phyloP scores from a whole-genome alignment of 1,140 invertebrate genomes.

The Sinella curviseta region DNA sequence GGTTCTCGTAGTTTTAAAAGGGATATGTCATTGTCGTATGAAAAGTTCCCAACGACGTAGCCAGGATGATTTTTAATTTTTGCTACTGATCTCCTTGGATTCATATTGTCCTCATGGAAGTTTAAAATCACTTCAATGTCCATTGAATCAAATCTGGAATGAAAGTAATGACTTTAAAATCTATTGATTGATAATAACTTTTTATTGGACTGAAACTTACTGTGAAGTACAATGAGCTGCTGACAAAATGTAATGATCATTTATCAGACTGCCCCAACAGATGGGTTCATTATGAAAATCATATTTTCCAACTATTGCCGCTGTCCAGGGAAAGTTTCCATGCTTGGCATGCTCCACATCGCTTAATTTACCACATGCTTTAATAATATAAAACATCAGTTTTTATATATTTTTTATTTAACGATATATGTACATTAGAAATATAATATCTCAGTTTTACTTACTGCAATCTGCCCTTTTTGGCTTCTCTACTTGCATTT shows the following conservation, averaged over 20 bases:
- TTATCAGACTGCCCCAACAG: constrained; percentile 26
- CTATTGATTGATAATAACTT: background rate
- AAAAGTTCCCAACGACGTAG: constrained; percentile 14
- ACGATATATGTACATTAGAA: background rate
- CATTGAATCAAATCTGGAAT: constrained; percentile 23
- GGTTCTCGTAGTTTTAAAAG: constrained; percentile 29
- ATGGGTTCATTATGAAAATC: constrained; percentile 25
- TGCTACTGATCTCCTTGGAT: constrained; percentile 16
- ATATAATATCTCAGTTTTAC: background rate
- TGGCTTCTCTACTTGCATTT: too few species aligned
- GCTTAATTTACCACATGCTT: constrained; percentile 33
- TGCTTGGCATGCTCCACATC: constrained; percentile 20
- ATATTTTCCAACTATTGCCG: constrained; percentile 25
- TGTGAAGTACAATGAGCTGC: constrained; percentile 26
- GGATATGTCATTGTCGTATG: constrained; percentile 36
- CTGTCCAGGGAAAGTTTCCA: constrained; percentile 33
- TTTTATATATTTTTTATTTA: too few species aligned
- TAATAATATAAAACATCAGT: background rate
- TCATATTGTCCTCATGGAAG: background rate
- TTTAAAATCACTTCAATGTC: constrained; percentile 22
- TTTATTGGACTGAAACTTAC: constrained; percentile 5
- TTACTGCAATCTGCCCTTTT: too few species aligned
- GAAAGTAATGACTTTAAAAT: background rate
- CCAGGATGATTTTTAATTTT: constrained; percentile 32
- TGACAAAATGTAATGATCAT: constrained; percentile 18